Conservation (phyloP, 2,113 vertebrate species). For the Chaetodon auriga region DNA sequence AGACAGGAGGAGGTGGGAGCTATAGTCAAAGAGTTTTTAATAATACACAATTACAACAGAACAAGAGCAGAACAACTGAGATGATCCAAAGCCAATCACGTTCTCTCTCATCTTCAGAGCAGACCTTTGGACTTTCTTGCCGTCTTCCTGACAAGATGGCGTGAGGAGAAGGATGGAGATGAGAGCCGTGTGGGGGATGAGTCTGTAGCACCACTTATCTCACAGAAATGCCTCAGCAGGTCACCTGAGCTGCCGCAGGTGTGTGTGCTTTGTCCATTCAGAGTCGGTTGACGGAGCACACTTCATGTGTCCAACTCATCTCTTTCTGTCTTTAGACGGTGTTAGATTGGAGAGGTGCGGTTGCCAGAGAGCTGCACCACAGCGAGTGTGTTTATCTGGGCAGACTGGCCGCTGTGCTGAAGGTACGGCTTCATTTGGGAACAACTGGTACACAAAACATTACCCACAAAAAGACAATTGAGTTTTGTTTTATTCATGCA, state of each 20-base stretch:
- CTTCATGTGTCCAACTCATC: too few species aligned
- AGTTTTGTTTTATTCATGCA: neutral
- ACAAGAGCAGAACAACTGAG: neutral
- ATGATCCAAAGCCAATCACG: neutral
- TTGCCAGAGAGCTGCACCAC: constrained; percentile 81
- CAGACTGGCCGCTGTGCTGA: constrained; percentile 76
- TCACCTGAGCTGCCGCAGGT: constrained; percentile 69
- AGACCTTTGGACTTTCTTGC: constrained; percentile 85
- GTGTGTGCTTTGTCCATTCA: neutral
- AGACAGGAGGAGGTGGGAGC: constrained; percentile 78
- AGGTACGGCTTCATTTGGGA: constrained; percentile 36
- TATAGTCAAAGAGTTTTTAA: neutral
- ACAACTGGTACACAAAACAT: neutral
- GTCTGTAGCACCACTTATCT: constrained; percentile 12
- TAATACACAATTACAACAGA: neutral
- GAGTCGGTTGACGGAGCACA: neutral
- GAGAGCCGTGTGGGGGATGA: constrained; percentile 32
- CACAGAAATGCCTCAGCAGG: constrained; percentile 1
- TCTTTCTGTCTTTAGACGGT: constrained; percentile 64
- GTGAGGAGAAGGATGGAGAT: constrained; percentile 32
- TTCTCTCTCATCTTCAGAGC: constrained; percentile 69
- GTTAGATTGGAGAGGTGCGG: constrained; percentile 71
- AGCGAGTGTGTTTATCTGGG: constrained; percentile 85
- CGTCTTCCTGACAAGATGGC: constrained; percentile 79
- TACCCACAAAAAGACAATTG: neutral